Evolutionary conservation across 1,140 invertebrate species (phyloP).

Genomic region (Drosophila watanabei): DNA sequence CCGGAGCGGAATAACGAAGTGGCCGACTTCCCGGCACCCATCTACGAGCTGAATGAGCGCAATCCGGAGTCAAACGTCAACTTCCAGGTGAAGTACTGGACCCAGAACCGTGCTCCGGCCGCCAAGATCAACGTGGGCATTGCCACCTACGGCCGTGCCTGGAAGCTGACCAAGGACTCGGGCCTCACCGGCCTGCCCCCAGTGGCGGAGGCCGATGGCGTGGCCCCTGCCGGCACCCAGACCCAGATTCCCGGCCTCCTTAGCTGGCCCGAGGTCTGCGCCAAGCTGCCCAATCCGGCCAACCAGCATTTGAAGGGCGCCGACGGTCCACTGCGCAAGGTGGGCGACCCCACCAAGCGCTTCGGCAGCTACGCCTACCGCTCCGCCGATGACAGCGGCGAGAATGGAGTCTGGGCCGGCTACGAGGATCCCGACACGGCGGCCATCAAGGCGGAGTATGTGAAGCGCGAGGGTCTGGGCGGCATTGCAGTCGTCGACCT

Average conservation of each 20-base stretch:
- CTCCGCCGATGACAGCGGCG: constrained; percentile 89
- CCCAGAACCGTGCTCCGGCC: constrained; percentile 88
- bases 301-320: constrained; percentile 88
- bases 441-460: constrained; percentile 92
- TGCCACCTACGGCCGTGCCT: constrained; percentile 93
- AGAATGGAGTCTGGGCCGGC: constrained; percentile 94
- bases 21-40: constrained; percentile 90
- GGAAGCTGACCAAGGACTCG: constrained; percentile 91
- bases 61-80: constrained; percentile 90
- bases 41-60: constrained; percentile 90
- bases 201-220: constrained; percentile 88
- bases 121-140: constrained; percentile 94
- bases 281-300: constrained; percentile 89
- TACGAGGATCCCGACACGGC: constrained; percentile 96
- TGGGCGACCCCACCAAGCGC: constrained; percentile 91
- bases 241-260: constrained; percentile 91
- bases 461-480: constrained; percentile 90
- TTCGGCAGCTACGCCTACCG: constrained; percentile 92
- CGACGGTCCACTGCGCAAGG: constrained; percentile 89
- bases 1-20: constrained; percentile 91
- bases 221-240: constrained; percentile 88
- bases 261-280: constrained; percentile 93
- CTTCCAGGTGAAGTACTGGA: constrained; percentile 88
- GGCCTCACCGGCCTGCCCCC: constrained; percentile 92
- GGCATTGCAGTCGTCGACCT: constrained; percentile 93